Base-by-base conservation (phyloP, 2,888 invertebrate genomes). In the Chymomyza caudatula region DNA sequence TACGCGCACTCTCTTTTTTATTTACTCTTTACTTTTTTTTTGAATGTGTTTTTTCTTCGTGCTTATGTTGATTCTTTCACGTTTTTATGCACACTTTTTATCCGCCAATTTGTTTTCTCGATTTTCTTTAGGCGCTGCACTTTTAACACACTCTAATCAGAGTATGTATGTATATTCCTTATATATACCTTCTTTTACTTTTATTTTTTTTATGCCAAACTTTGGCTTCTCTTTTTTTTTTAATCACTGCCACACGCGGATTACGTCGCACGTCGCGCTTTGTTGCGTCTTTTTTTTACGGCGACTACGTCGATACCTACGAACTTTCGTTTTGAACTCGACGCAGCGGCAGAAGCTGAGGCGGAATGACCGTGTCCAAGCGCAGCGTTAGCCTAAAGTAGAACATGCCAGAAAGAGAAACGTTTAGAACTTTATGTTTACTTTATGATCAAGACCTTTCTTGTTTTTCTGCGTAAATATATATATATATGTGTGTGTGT, bases 311-410 rank as follows among this genome's bases (percentile, higher is more conserved):
- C 63, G 60, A 49, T 51, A 60, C 58, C 61, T 19, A 20, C 51
- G 47, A 69, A 72, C 83, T 85, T 80, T 85, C 74, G 80, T 74
- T 85, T 79, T 65, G 71, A 65, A 69, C 69, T 76, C 78, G 44
- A 65, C 61, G 47, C 29, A 49, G 67, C 64, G 11, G 11, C 3
- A 37, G 29, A 37, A 37, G 47, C 2, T 47, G 17, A 17, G 19
- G 44, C 44, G 44, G 47, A 15, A 47, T 47, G 15, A 47, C 17
- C 47, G 47, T 15, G 17, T 47, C 19, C 17, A 17, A 47, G 47
- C 15, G 47, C 47, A 47, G 22, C 20, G 13, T 11, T 20, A 71
- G 72, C 83, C 83, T 85, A 77, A 63, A 76, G 17, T 56, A 66
- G 59, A 63, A 61, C 43, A 44, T 44, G 43, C 47, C 2, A 47